phyloP scores from a whole-genome alignment of 2,113 vertebrate species.

The Oophaga pumilio region DNA sequence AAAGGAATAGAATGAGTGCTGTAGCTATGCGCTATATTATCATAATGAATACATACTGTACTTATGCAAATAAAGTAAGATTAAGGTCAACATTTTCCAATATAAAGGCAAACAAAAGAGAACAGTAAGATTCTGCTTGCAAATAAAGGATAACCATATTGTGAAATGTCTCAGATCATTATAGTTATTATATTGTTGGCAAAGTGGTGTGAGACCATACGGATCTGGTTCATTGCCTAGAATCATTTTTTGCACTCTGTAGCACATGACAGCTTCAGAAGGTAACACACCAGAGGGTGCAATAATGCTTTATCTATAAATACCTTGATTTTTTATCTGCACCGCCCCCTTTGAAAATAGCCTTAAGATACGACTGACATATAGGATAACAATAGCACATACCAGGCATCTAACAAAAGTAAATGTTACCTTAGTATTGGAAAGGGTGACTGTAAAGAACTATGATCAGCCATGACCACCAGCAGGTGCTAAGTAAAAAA shows the following conservation, averaged over 20 bases:
- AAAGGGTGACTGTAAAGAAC: not conserved
- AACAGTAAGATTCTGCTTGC: no score
- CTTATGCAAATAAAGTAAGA: no score
- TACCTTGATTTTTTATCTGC: conserved; percentile 24
- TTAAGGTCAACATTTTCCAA: no score
- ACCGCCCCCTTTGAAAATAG: conserved; percentile 9
- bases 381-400: conserved; percentile 24
- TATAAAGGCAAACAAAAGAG: no score
- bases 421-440: not conserved
- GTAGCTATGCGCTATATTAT: no score
- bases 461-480: not conserved
- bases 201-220: no score
- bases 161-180: no score
- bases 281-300: not conserved
- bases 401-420: not conserved
- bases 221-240: no score
- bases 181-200: no score
- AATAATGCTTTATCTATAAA: conserved; percentile 33
- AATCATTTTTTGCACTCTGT: not conserved
- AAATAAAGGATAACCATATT: no score
- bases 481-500: not conserved
- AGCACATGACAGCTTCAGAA: conserved; percentile 20
- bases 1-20: no score
- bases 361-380: conserved; percentile 2
- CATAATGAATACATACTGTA: no score